These are phyloP conservation scores for Carassius auratus DNA, from an alignment of 2,113 vertebrate species.

Conservation along the genomic window DNA sequence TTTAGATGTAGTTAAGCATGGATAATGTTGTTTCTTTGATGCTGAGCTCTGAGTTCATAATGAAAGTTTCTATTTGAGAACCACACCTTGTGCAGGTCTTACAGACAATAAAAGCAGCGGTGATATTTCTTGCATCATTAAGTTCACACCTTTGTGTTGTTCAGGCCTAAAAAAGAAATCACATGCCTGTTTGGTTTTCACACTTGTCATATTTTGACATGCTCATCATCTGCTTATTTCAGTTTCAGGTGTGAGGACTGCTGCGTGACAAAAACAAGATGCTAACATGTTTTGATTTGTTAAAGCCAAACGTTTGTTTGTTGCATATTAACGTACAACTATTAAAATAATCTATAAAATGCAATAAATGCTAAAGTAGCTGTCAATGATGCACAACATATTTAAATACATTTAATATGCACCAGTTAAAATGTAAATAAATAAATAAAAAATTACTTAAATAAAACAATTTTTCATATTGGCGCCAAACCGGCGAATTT, in stretches of 20 bases:
- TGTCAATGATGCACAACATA: background rate
- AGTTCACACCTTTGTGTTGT: conserved; percentile 49
- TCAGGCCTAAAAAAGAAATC: conserved; percentile 22
- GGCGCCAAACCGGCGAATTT: background rate
- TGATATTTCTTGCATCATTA: conserved; percentile 46
- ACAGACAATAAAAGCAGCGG: conserved; percentile 26
- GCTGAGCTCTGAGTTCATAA: background rate
- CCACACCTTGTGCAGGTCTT: conserved; percentile 43
- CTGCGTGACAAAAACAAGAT: conserved; percentile 19
- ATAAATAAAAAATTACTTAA: too few species aligned
- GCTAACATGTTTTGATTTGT: conserved; percentile 37
- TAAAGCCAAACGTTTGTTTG: background rate
- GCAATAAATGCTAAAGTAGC: background rate
- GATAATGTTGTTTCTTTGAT: background rate
- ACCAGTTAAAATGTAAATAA: background rate
- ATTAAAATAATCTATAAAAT: background rate
- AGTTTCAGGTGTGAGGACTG: conserved; percentile 24
- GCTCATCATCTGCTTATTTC: conserved; percentile 21
- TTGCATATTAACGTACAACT: background rate
- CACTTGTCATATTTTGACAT: conserved; percentile 28
- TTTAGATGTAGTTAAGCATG: too few species aligned
- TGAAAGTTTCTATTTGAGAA: conserved; percentile 14
- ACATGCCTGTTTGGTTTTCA: conserved; percentile 28
- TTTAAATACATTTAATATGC: background rate
- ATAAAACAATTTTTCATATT: too few species aligned